phyloP scores from a whole-genome alignment of 2,888 invertebrate species.

The Lasius platythorax region DNA sequence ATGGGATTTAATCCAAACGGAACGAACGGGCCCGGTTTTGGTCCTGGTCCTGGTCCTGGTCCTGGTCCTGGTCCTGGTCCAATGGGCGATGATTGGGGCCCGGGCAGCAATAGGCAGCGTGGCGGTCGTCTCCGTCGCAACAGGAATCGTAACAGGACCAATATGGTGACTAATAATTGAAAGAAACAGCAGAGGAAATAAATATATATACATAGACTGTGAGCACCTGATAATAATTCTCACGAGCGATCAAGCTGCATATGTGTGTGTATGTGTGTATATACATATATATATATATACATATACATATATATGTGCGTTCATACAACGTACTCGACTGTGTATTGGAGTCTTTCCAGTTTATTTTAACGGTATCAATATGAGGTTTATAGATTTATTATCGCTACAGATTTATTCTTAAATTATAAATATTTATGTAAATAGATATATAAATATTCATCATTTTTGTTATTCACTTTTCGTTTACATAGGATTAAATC shows the following conservation, averaged over 20 bases:
- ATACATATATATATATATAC: neutral
- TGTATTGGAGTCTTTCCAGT: constrained; percentile 27
- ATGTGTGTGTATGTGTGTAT: neutral
- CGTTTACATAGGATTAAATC: constrained; percentile 31
- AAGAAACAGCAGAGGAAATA: constrained; percentile 73
- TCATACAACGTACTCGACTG: neutral
- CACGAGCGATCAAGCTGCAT: constrained; percentile 40
- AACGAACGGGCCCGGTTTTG: constrained; percentile 29
- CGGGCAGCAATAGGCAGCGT: constrained; percentile 62
- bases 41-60: neutral
- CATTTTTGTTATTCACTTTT: neutral
- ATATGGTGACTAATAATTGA: constrained; percentile 75
- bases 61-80: constrained; percentile 6
- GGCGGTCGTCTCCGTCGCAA: constrained; percentile 77
- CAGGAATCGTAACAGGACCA: constrained; percentile 81
- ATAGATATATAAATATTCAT: constrained; percentile 29
- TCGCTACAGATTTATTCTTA: constrained; percentile 26
- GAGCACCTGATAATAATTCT: constrained; percentile 76
- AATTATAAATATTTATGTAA: constrained; percentile 22
- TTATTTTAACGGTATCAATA: neutral
- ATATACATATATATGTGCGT: neutral
- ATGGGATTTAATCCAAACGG: constrained; percentile 80
- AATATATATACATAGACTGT: constrained; percentile 68
- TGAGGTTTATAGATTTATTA: neutral
- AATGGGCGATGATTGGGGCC: constrained; percentile 57